phyloP scores from a whole-genome alignment of 2,113 vertebrate genomes.

The Rallus limicola region DNA sequence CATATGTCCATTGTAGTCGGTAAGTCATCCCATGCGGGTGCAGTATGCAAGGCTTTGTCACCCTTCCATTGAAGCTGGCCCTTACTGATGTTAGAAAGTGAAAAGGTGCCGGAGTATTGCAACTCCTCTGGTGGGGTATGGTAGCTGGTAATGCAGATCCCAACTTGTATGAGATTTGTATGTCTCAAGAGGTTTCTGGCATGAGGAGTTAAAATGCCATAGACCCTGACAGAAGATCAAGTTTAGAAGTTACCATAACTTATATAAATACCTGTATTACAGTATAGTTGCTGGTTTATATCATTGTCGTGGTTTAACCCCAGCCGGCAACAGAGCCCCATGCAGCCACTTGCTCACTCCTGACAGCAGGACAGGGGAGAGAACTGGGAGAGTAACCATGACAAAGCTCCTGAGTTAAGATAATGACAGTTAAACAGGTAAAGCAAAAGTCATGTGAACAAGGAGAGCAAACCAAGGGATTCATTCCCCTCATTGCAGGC shows the following conservation, averaged over 20 bases:
- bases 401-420: too few species aligned
- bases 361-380: too few species aligned
- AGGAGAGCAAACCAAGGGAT: too few species aligned
- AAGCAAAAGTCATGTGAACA: too few species aligned
- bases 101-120: accelerated
- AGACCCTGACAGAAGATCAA: not conserved
- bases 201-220: not conserved
- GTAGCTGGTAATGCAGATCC: not conserved
- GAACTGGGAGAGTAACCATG: too few species aligned
- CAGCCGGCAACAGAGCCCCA: too few species aligned
- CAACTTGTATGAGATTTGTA: not conserved
- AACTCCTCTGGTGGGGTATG: not conserved
- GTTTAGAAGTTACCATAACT: not conserved
- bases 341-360: too few species aligned
- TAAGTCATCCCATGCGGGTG: not conserved
- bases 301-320: too few species aligned
- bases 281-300: not conserved
- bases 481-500: too few species aligned
- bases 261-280: not conserved
- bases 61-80: not conserved
- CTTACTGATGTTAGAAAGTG: not conserved
- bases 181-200: not conserved
- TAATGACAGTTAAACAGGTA: too few species aligned
- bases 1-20: accelerated
- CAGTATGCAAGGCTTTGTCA: not conserved